Evolutionary conservation across 2,113 vertebrate species (phyloP).

Genomic region (Cyprinodon brontotheroides): DNA sequence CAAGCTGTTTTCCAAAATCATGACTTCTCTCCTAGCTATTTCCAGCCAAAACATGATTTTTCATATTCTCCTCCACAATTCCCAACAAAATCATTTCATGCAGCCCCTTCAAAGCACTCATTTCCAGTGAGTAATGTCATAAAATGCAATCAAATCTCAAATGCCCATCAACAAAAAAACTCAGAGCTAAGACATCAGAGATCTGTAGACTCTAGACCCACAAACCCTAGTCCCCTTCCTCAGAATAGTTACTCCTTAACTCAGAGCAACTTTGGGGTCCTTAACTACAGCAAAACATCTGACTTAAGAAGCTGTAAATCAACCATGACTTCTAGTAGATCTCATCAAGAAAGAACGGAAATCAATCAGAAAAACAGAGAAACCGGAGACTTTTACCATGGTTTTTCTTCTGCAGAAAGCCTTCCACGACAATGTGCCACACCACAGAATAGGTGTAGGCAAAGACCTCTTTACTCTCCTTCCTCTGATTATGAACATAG

Average conservation of each 20-base stretch:
- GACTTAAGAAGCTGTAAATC: slow-evolving; percentile 29
- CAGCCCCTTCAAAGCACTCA: slow-evolving; percentile 30
- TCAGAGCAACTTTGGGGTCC: slow-evolving; percentile 29
- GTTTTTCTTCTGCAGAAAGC: slow-evolving; percentile 59
- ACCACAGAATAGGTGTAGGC: slow-evolving; percentile 35
- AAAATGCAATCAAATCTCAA: slow-evolving; percentile 35
- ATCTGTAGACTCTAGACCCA: slow-evolving; percentile 15
- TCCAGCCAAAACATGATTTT: slow-evolving; percentile 37
- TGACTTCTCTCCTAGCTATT: slow-evolving; percentile 35
- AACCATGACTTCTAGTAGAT: slow-evolving; percentile 29
- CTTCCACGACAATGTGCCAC: slow-evolving; percentile 27
- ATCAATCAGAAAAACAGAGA: slow-evolving; percentile 36
- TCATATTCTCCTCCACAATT: slow-evolving; percentile 36
- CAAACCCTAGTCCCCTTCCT: slow-evolving; percentile 30
- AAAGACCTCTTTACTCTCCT: slow-evolving; percentile 48
- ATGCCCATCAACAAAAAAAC: slow-evolving; percentile 23
- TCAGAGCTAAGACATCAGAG: slow-evolving; percentile 49
- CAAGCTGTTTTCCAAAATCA: slow-evolving; percentile 71
- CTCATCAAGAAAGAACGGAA: slow-evolving; percentile 30
- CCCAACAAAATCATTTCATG: slow-evolving; percentile 19
- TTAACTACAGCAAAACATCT: slow-evolving; percentile 42
- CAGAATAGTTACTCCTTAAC: slow-evolving; percentile 48
- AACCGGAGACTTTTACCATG: slow-evolving; percentile 51
- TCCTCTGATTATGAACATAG: slow-evolving; percentile 59
- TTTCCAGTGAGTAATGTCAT: slow-evolving; percentile 26